Conservation (phyloP, 2,113 vertebrate species). For the Carettochelys insculpta region DNA sequence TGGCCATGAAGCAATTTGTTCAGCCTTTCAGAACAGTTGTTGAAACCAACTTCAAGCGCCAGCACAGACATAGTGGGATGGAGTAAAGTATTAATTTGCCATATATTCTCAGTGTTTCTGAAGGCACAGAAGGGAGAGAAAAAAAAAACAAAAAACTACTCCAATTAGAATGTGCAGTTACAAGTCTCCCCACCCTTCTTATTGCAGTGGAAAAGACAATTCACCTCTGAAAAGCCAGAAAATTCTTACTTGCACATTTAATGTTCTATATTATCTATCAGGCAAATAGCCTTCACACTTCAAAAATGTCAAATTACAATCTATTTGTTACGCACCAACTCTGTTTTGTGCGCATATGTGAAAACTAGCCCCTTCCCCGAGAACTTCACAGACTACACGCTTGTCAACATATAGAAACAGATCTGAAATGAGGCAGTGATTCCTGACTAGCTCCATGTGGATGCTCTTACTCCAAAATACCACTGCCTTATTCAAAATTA, state of each 20-base stretch:
- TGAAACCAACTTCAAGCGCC: not conserved
- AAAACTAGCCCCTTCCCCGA: not conserved
- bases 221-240: not conserved
- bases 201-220: not conserved
- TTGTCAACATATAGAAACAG: not conserved
- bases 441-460: not conserved
- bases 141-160: no score
- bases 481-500: not conserved
- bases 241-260: not conserved
- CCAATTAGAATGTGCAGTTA: not conserved
- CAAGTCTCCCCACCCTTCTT: not conserved
- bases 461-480: not conserved
- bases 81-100: not conserved
- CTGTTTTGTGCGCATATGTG: not conserved
- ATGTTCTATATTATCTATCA: not conserved
- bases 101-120: not conserved
- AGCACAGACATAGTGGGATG: not conserved
- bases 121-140: not conserved
- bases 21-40: constrained; percentile 9
- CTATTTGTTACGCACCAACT: not conserved
- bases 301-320: not conserved
- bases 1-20: constrained; percentile 8
- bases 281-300: not conserved
- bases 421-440: not conserved
- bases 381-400: not conserved